Base-by-base conservation (phyloP, 2,888 invertebrate species). In the Endotricha flammealis region DNA sequence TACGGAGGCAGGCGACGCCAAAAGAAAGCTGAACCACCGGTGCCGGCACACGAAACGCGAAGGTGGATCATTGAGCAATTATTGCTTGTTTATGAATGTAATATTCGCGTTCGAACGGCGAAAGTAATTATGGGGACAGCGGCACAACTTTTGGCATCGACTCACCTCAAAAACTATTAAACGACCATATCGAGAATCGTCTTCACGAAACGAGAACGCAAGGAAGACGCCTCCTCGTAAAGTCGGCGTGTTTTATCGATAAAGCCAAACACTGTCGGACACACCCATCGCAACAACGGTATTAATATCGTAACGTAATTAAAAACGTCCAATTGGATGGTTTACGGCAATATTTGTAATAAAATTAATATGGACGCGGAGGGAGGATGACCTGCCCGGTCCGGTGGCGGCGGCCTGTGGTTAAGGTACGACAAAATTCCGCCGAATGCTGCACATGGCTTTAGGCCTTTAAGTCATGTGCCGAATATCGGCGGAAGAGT, bases 381-480 rank as follows among this genome's bases (percentile, higher is more conserved):
- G 68, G 74, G 75, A 79, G 72, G 65, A 65, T 69, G 73, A 61
- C 68, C 77, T 62, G 69, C 59, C 62, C 53, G 71, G 70, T 76
- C 83, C 76, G 44, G 44, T 60, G 80, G 76, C 72, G 71, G 70
- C 73, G 73, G 61, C 70, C 75, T 64, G 29, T 63, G 67, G 64
- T 75, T 69, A 71, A 72, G 64, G 59, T 63, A 63, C 69, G 50
- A 55, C 71, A 76, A 64, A 72, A 76, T 80, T 70, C 67, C 53
- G 69, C 52, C 69, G 74, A 67, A 80, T 76, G 62, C 75, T 59
- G 52, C 74, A 73, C 78, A 81, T 68, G 66, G 63, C 80, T 82
- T 82, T 78, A 83, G 86, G 86, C 86, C 86, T 81, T 82, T 79
- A 82, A 83, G 70, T 54, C 68, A 70, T 66, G 73, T 69, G 72